Base-by-base conservation (phyloP, 2,888 invertebrate species). In the Ichneumoninae sp. region DNA sequence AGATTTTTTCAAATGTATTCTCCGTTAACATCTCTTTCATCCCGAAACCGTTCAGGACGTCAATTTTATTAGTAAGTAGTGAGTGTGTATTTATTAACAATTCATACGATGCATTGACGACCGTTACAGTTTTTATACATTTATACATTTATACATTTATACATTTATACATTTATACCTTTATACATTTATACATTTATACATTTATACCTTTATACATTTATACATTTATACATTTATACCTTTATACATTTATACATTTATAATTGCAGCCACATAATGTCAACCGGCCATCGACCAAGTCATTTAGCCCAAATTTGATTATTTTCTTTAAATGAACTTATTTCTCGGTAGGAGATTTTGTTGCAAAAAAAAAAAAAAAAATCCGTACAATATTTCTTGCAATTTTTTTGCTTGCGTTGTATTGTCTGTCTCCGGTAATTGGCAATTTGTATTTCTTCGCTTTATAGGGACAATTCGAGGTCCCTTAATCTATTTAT, bases 401-500 rank as follows among this genome's bases (percentile, higher is more conserved):
- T 47, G 44, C 16, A 16, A 16, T 47, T 16, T 13, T 16, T 47
- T 47, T 16, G 10, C 40, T 10, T 40, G 0, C 13, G 16, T 47
- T 47, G 4, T 4, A 47, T 47, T 47, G 13, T 10, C 13, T 57
- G 54, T 26, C 10, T 1, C 22, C 26, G 10, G 26, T 22, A 63
- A 63, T 63, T 33, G 63, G 63, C 63, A 16, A n/a, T 60, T 60
- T 60, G 26, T 60, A 60, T 10, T 22, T 63, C 33, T 63, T 63
- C 33, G 30, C 6, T 63, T 33, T 7, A 33, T 63, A n/a, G 33
- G n/a, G 30, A 2, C 63, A 63, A 30, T 33, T n/a, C 63, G 33
- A 57, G 30, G 0, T 30, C 30, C 16, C 63, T 30, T 30, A 33
- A 63, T 13, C 65, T 33, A 30, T 44, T 47, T 65, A 26, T 16